Percentiles rank a stretch among this genome's conserved stretches.
Evolutionary conservation across 2,888 invertebrate species (phyloP).

Genomic region (Erpobdella octoculata): DNA sequence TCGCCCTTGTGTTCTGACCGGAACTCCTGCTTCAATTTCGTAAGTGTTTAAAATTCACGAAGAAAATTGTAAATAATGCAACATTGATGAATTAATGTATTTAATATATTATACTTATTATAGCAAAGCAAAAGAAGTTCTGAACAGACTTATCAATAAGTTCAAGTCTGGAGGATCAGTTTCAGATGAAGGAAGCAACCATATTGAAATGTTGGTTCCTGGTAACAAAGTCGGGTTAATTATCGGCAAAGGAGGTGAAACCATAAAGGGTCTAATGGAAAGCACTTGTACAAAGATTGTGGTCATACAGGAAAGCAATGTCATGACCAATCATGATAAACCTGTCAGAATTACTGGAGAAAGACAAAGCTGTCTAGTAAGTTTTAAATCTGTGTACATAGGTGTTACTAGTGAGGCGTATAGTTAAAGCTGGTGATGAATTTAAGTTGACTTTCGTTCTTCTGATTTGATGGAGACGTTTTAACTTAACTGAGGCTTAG

Average conservation of each 20-base stretch:
- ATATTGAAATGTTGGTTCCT: conserved; percentile 84
- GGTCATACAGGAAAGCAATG: conserved; percentile 93
- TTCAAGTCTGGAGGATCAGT: conserved; percentile 20
- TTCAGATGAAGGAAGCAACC: conserved; percentile 33
- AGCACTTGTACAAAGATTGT: conserved; percentile 93
- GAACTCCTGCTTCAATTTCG: conserved; percentile 71
- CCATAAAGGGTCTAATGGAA: conserved; percentile 74
- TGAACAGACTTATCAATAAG: conserved; percentile 23
- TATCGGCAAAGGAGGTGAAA: conserved; percentile 98
- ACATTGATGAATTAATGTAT: too few species aligned
- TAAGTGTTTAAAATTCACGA: conserved; percentile 28
- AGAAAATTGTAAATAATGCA: too few species aligned
- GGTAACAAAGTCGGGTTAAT: conserved; percentile 94
- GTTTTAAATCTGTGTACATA: not conserved
- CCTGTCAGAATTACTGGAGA: conserved; percentile 90
- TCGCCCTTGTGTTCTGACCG: conserved; percentile 74
- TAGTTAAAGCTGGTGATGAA: conserved; percentile 13
- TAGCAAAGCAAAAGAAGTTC: conserved; percentile 30
- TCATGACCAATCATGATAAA: conserved; percentile 76
- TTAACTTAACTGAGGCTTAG: not conserved
- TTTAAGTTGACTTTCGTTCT: not conserved
- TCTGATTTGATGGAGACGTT: not conserved
- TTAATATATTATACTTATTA: not conserved
- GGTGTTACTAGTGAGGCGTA: not conserved
- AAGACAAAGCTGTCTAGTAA: conserved; percentile 41